Evolutionary conservation across 2,888 invertebrate species (phyloP), one percentile per base, ranked within the genome.

Genomic region (Melanargia galathea): DNA sequence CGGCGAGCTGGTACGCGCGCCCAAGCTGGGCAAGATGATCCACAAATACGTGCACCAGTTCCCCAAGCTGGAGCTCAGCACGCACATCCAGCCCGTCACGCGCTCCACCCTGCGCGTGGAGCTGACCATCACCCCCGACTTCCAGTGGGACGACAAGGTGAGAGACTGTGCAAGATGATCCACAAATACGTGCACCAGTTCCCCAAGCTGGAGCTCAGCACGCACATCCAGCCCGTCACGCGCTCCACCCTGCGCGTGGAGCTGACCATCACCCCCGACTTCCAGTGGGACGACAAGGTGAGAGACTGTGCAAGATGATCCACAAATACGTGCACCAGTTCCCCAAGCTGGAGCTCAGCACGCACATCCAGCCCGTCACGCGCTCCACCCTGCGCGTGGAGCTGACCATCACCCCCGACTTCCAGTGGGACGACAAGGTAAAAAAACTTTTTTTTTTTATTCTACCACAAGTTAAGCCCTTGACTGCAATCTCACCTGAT

Each of bases 71-170:
- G 99, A 99, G 81, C 90, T 99, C 8, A 96, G 98, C 0, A 99
- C 99, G 0, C 98, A 99, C 80, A 98, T 99, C 72, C 99, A 99
- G 82, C 99, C 99, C 0, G 98, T 99, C 69, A 99, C 99, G 0
- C 86, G 97, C 60, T 95, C 97, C 1, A 99, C 99, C 0, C 89
- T 99, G 20, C 92, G 98, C 60, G 98, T 99, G 0, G 99, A 99
- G 85, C 89, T 99, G 16, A 99, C 99, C 0, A 97, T 99, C 65
- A 98, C 98, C 0, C 99, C 99, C 0, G 99, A 99, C 87, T 99
- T 99, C 86, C 97, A 99, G 78, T 99, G 99, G 99, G 99, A 99
- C 74, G 99, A 99, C 68, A 99, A 98, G 89, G 92, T 96, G 24
- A 22, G 46, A 46, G n/a, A 11, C 92, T 98, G 58, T 90, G 99